phyloP scores from a whole-genome alignment of 2,888 invertebrate genomes.

The Odontomyia ornata region DNA sequence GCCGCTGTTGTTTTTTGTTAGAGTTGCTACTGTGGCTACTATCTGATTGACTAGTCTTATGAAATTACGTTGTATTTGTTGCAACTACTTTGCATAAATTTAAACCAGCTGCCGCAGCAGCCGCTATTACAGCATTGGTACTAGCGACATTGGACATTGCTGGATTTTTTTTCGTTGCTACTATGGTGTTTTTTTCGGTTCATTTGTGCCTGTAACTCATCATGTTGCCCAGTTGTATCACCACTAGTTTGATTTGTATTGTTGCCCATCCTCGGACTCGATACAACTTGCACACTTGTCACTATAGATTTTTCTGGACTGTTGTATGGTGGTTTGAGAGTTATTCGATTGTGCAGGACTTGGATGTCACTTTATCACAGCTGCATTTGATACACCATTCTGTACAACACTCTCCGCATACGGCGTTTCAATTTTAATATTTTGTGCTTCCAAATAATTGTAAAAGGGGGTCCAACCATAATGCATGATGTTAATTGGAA shows the following conservation, averaged over 20 bases:
- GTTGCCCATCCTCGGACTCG: conserved; percentile 20
- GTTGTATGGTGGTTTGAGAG: conserved; percentile 83
- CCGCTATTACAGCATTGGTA: neutral
- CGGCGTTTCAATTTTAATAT: conserved; percentile 40
- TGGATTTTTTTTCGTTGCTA: conserved; percentile 17
- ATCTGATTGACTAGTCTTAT: conserved; percentile 50
- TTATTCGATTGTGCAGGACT: conserved; percentile 76
- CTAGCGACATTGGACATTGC: neutral
- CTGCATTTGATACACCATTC: conserved; percentile 67
- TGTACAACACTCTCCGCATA: conserved; percentile 24
- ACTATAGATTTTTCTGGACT: conserved; percentile 68
- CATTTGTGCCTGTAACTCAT: conserved; percentile 9
- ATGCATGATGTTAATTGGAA: no score
- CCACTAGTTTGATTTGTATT: conserved; percentile 3
- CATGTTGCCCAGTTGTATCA: neutral
- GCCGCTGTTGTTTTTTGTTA: conserved; percentile 64
- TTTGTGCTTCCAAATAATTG: conserved; percentile 35
- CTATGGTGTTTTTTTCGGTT: conserved; percentile 23
- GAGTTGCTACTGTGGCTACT: conserved; percentile 65
- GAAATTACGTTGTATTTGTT: neutral
- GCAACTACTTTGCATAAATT: conserved; percentile 39
- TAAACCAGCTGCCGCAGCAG: neutral
- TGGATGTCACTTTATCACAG: conserved; percentile 73
- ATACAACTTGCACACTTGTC: conserved; percentile 21
- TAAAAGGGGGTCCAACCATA: no score